Base-by-base conservation (phyloP, 2,888 invertebrate species). In the Polyommatus iphigenia region DNA sequence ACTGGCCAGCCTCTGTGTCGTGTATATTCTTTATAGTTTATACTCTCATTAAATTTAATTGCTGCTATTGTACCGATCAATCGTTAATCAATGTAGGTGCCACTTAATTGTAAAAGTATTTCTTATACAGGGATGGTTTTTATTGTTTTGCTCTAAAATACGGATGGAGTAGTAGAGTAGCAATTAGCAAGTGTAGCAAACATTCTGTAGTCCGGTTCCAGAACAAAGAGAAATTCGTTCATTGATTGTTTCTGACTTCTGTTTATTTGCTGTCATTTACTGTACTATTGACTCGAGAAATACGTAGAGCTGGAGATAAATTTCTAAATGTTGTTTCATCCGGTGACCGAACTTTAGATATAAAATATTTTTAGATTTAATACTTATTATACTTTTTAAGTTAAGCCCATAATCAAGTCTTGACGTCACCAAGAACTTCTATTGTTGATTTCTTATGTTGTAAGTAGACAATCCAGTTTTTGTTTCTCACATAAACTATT, bases 401-500 rank as follows among this genome's bases (percentile, higher is more conserved):
- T 20, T 59, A n/a, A 20, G 59, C 8, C 20, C 1, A 59, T 20
- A 20, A 59, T 59, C 1, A n/a, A 2, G 20, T 59, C 0, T 20
- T 59, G 8, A 8, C 59, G 59, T 59, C 59, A 20, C 59, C 20
- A 20, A 20, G 1, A 20, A 62, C 10, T 10, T 62, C 20, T 20
- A 62, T 62, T 24, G 62, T 62, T 62, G 13, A 0, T 24, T 62
- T 10, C 20, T 62, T 24, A 3, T 62, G 20, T 62, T 62, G 62
- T 62, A 62, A 59, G 24, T 24, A 24, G 8, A 62, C 62, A 62
- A 62, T 10, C 62, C 24, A 62, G 62, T 62, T 62, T 62, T 24
- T 62, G 24, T 62, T 24, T 62, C 62, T 24, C 62, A 62, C 62
- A 62, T 62, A 62, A 24, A 62, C 24, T 62, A 59, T 24, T 62